A percentile compares a stretch with the other conserved stretches of the same genome.
Conservation (phyloP, 2,888 invertebrate genomes). For the Drosophila infuscata region DNA sequence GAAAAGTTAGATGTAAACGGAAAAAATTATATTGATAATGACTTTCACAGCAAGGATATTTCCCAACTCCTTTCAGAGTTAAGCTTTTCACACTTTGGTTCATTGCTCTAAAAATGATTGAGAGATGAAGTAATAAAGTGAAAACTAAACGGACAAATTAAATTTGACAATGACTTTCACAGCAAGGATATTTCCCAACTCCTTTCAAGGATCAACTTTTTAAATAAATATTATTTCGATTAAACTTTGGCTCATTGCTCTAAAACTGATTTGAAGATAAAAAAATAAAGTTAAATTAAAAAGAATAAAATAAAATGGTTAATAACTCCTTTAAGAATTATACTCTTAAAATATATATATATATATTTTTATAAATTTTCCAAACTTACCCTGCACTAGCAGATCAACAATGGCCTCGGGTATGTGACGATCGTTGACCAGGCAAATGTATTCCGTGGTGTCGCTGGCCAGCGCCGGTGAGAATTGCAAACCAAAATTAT, state of each 20-base stretch:
- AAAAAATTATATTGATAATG: not conserved
- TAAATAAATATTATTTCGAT: no score
- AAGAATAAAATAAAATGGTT: not conserved
- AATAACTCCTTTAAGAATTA: not conserved
- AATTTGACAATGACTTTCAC: not conserved
- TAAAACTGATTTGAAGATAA: no score
- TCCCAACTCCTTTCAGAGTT: not conserved
- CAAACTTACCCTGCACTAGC: constrained; percentile 88
- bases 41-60: accelerated
- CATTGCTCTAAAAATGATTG: no score
- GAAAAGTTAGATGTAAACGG: not conserved
- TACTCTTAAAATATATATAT: not conserved
- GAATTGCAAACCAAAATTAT: constrained; percentile 88
- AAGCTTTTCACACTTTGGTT: no score
- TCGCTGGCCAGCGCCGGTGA: constrained; percentile 88
- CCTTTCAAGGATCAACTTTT: not conserved
- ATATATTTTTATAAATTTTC: not conserved
- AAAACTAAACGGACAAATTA: not conserved
- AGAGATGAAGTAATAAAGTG: no score
- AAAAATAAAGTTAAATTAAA: not conserved
- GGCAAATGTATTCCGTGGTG: constrained; percentile 89
- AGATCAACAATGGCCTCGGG: constrained; percentile 89
- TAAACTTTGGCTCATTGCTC: no score
- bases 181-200: not conserved
- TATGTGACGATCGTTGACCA: constrained; percentile 89